Conservation (phyloP, 2,113 vertebrate species). For the Noturus placidus region DNA sequence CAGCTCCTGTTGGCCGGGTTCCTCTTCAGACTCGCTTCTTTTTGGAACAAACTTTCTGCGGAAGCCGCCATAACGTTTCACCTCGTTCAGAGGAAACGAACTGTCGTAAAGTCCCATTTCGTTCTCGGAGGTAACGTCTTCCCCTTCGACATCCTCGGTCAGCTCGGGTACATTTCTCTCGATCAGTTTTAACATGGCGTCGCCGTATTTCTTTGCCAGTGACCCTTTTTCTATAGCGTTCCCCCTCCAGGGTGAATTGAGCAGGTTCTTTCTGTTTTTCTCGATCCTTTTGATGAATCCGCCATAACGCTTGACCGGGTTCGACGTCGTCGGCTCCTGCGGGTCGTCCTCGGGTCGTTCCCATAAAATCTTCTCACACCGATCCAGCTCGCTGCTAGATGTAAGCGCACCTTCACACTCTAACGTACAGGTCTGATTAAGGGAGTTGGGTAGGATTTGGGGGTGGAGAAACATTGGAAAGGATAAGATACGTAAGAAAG, state of each 20-base stretch:
- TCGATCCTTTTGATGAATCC: slow-evolving; percentile 83
- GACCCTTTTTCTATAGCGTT: slow-evolving; percentile 66
- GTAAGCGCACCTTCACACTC: slow-evolving; percentile 75
- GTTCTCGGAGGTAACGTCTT: slow-evolving; percentile 45
- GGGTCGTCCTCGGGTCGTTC: slow-evolving; percentile 55
- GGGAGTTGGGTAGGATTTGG: not conserved
- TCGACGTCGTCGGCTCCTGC: slow-evolving; percentile 41
- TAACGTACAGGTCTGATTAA: slow-evolving; percentile 78
- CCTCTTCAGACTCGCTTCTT: slow-evolving; percentile 68
- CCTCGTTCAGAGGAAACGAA: slow-evolving; percentile 57
- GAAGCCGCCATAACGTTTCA: slow-evolving; percentile 85
- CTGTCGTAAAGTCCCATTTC: slow-evolving; percentile 55
- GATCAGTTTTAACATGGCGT: slow-evolving; percentile 64
- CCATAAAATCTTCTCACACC: slow-evolving; percentile 66
- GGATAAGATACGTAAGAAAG: not conserved
- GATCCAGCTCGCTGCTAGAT: slow-evolving; percentile 70
- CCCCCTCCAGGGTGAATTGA: slow-evolving; percentile 68
- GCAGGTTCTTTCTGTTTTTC: slow-evolving; percentile 79
- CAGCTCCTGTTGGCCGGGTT: slow-evolving; percentile 74
- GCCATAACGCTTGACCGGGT: slow-evolving; percentile 73
- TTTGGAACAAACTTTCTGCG: slow-evolving; percentile 82
- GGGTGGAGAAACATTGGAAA: not conserved
- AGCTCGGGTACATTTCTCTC: slow-evolving; percentile 60
- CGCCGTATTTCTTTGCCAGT: slow-evolving; percentile 68
- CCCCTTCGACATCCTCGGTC: slow-evolving; percentile 47